phyloP scores from a whole-genome alignment of 2,797 vertebrate genomes.

The Melanotaenia nigrans region DNA sequence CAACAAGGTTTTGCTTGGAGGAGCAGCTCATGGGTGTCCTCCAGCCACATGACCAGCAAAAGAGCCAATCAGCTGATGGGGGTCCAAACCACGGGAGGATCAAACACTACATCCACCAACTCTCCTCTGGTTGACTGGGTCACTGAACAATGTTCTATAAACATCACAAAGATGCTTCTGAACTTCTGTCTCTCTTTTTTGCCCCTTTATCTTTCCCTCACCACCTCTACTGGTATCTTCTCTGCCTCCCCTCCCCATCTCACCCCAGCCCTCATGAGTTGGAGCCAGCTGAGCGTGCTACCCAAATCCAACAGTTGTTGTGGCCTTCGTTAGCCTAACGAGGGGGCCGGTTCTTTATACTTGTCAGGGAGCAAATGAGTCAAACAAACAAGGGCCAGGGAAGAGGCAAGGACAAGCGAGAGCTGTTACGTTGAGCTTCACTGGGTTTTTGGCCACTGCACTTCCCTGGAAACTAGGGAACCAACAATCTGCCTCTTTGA shows the following conservation, averaged over 20 bases:
- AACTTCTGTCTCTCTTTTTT: constrained; percentile 66
- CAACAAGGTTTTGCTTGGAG: constrained; percentile 65
- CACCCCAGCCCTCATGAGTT: constrained; percentile 48
- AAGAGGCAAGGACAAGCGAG: constrained; percentile 76
- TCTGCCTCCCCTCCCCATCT: constrained; percentile 26
- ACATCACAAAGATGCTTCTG: constrained; percentile 75
- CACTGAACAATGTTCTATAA: constrained; percentile 81
- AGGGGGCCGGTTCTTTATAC: constrained; percentile 80
- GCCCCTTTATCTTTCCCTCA: constrained; percentile 39
- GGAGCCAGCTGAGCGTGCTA: constrained; percentile 79
- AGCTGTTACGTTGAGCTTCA: constrained; percentile 78
- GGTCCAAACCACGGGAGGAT: constrained; percentile 61
- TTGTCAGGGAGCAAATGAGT: constrained; percentile 83
- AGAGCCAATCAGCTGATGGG: constrained; percentile 68
- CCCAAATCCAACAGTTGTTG: constrained; percentile 81
- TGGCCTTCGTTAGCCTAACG: constrained; percentile 82
- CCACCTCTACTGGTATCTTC: constrained; percentile 54
- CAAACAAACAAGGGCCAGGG: constrained; percentile 79
- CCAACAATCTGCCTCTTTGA: constrained; percentile 81
- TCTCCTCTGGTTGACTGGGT: constrained; percentile 67
- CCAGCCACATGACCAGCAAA: constrained; percentile 66
- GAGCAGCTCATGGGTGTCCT: constrained; percentile 65
- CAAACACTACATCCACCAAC: constrained; percentile 64
- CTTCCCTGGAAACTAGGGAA: constrained; percentile 79
- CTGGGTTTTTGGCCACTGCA: constrained; percentile 75